A percentile compares a stretch with the other conserved stretches of the same genome.
Evolutionary conservation across 2,797 vertebrate species (phyloP).

Genomic region (Valencia hispanica): DNA sequence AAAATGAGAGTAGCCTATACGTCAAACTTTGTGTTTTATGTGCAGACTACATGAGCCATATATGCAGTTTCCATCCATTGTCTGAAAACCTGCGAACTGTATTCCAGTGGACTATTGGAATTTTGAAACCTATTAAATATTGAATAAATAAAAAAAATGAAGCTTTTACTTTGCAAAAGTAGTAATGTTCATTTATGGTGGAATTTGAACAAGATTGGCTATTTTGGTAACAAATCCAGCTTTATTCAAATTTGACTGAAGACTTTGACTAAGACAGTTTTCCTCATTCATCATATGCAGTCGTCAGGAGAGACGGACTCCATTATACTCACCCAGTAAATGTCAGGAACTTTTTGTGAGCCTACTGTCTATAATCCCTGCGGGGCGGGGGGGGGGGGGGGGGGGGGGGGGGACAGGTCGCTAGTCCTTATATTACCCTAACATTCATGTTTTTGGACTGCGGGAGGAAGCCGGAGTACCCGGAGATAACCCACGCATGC

Average conservation of each 20-base stretch:
- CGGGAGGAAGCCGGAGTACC: too few relatives aligned
- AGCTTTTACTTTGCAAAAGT: background rate
- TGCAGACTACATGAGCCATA: background rate
- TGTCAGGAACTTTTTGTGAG: background rate
- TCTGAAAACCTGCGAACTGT: background rate
- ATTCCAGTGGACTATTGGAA: background rate
- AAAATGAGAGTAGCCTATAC: background rate
- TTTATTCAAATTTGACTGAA: background rate
- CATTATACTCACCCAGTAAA: background rate
- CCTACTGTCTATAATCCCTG: too few relatives aligned
- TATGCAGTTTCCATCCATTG: background rate
- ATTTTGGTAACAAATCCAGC: background rate
- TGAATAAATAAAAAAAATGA: background rate
- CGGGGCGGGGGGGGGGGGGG: too few relatives aligned
- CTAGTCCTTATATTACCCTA: too few relatives aligned
- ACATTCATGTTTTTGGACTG: too few relatives aligned
- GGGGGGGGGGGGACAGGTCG: too few relatives aligned
- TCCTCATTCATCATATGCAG: background rate
- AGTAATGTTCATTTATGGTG: background rate
- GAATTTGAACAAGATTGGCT: background rate
- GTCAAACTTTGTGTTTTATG: background rate
- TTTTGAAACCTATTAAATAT: background rate
- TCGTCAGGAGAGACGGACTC: background rate
- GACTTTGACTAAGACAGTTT: background rate
- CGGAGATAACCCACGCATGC: too few relatives aligned